Conservation (phyloP, 2,888 invertebrate genomes). For the Drosophila multiciliata region DNA sequence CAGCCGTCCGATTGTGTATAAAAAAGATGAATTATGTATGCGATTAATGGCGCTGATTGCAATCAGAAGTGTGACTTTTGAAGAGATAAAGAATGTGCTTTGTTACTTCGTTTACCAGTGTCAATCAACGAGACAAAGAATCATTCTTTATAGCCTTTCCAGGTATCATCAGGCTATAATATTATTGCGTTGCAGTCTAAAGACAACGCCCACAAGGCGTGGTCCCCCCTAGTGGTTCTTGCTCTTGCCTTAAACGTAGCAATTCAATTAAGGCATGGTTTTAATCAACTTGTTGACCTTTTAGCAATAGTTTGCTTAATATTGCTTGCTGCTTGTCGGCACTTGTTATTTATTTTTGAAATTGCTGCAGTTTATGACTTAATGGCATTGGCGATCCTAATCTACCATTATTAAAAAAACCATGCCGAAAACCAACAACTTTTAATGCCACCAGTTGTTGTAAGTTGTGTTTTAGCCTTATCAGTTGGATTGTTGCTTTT, state of each 20-base stretch:
- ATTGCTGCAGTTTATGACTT: constrained; percentile 54
- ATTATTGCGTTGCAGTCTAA: constrained; percentile 11
- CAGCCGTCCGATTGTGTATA: constrained; percentile 14
- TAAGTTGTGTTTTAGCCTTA: constrained; percentile 37
- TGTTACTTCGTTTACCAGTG: constrained; percentile 28
- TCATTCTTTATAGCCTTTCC: neutral
- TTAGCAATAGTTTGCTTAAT: constrained; percentile 33
- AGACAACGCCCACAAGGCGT: constrained; percentile 30
- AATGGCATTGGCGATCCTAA: constrained; percentile 25
- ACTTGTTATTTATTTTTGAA: constrained; percentile 32
- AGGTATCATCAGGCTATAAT: neutral
- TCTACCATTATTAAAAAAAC: constrained; percentile 42
- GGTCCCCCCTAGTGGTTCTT: constrained; percentile 23
- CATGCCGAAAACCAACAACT: constrained; percentile 35
- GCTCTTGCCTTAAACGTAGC: constrained; percentile 31
- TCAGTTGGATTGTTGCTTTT: constrained; percentile 48
- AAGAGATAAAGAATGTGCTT: constrained; percentile 31
- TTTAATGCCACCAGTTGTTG: constrained; percentile 23
- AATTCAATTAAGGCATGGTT: constrained; percentile 48
- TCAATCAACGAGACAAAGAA: constrained; percentile 27
- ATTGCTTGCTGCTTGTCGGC: constrained; percentile 46
- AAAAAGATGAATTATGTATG: constrained; percentile 21
- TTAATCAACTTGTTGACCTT: constrained; percentile 70
- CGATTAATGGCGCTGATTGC: constrained; percentile 38
- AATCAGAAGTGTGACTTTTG: constrained; percentile 25